Base-by-base conservation (phyloP, 1,140 invertebrate species). In the Oreohelix idahoensis region DNA sequence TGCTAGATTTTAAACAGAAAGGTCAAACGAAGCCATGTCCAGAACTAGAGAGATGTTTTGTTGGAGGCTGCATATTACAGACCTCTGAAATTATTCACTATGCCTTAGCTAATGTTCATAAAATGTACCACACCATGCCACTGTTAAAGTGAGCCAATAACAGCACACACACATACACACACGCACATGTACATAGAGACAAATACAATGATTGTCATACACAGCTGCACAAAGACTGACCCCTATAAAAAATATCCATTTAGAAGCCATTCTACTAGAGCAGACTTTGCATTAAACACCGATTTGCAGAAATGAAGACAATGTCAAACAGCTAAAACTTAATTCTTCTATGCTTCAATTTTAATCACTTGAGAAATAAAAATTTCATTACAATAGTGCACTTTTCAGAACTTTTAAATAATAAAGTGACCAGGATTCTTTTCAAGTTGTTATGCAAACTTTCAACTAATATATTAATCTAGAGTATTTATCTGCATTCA, bases 81-180 rank as follows among this genome's bases (percentile, higher is more conserved):
- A 10, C 26, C 10, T 20, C 23, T 20, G 53, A 58, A n/a, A 58
- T 58, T 10, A 58, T 11, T 49, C 53, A 2, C 1, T 58, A 20
- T 58, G 4, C 53, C 20, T 58, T 4, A n/a, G 20, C 53, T 58
- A 58, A 58, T 20, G 4, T 20, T n/a, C 17, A 4, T 17, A 35
- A 8, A 29, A 66, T 29, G 63, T 32, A 66, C 17, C 63, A 66
- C 63, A 66, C 63, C 63, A 66, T 66, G 63, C 63, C 63, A 66
- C 63, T 66, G 63, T 66, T 66, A 66, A 66, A 66, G 32, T 29
- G 1, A 35, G 29, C n/a, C n/a, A 35, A 5, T 66, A 35, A 66
- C 63, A 66, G 29, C 29, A 66, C 63, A 66, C 29, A 23, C 26
- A 58, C 53, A 32, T 23, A 66, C 63, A 66, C 63, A 32, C 63